Evolutionary conservation across 1,140 invertebrate species (phyloP), one percentile per base, ranked within the genome.

Genomic region (Helicoverpa armigera): DNA sequence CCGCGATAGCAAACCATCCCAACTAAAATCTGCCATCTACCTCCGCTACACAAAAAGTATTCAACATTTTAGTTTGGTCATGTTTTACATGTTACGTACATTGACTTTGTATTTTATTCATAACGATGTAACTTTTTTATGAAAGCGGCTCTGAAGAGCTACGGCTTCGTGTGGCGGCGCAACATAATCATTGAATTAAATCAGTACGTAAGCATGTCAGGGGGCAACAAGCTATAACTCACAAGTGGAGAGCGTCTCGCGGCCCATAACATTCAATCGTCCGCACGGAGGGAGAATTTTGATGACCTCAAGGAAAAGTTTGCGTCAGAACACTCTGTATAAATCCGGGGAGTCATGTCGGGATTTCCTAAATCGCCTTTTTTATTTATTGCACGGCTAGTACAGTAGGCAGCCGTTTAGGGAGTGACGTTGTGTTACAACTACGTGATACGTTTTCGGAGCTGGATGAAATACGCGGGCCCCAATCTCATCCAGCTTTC

Each of bases 221-320:
- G 86, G 83, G 82, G 74, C 85, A 88, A 88, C 85, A 87, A 89
- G 70, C 84, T 76, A 89, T 93, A 93, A 92, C 86, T 93, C 86
- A 87, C 85, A 88, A 90, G 89, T 87, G 86, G 88, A 89, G 89
- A 88, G 87, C 89, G 87, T 88, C 90, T 90, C 90, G 85, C 84
- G 88, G 88, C 85, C 88, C 89, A 93, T 92, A 92, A 92, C 92
- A 93, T 93, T 93, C 92, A 93, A 93, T 93, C 92, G 92, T 92
- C 87, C 89, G 90, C 82, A 87, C 92, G 92, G 89, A 89, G 90
- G 89, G 86, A 87, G 91, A 93, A 93, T 93, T 92, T 91, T 91
- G 92, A 93, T 93, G 92, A 91, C 89, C 89, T 89, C 85, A 85
- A 92, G 85, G 89, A 92, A 93, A 93, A 91, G 74, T 92, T 92